Conservation (phyloP, 2,797 vertebrate species). For the Anableps anableps region DNA sequence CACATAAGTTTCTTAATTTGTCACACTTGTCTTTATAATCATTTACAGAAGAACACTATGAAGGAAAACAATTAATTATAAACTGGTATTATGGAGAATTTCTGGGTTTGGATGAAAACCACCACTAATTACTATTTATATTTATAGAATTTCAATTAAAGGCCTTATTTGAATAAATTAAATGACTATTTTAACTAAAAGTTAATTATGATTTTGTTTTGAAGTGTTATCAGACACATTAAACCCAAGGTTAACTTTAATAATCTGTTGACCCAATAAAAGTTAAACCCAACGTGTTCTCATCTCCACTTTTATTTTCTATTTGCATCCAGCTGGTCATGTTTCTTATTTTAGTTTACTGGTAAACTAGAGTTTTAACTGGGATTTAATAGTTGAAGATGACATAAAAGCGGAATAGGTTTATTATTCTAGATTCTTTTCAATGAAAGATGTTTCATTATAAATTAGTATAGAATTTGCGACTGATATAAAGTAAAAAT, state of each 20-base stretch:
- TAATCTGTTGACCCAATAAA: conserved; percentile 66
- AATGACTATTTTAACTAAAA: conserved; percentile 20
- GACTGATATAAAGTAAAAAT: neutral
- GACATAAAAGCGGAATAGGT: neutral
- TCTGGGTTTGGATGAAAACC: conserved; percentile 21
- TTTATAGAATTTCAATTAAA: conserved; percentile 51
- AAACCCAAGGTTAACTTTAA: conserved; percentile 37
- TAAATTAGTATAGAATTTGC: neutral
- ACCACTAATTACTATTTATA: conserved; percentile 10
- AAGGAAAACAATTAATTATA: conserved; percentile 1
- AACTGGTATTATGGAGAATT: conserved; percentile 5
- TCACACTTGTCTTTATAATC: conserved; percentile 10
- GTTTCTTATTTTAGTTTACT: neutral
- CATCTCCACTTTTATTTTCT: neutral
- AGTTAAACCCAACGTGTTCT: conserved; percentile 23
- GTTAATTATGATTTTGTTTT: conserved; percentile 24
- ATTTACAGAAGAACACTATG: conserved; percentile 25
- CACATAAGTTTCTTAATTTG: conserved; percentile 11
- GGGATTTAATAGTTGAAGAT: neutral
- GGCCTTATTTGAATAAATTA: conserved; percentile 27
- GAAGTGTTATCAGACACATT: conserved; percentile 23
- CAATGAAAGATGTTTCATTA: neutral
- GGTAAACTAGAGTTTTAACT: neutral
- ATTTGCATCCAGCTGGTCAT: neutral
- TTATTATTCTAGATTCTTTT: neutral